Evolutionary conservation across 1,140 invertebrate species (phyloP).

Genomic region (Lethocerus indicus): DNA sequence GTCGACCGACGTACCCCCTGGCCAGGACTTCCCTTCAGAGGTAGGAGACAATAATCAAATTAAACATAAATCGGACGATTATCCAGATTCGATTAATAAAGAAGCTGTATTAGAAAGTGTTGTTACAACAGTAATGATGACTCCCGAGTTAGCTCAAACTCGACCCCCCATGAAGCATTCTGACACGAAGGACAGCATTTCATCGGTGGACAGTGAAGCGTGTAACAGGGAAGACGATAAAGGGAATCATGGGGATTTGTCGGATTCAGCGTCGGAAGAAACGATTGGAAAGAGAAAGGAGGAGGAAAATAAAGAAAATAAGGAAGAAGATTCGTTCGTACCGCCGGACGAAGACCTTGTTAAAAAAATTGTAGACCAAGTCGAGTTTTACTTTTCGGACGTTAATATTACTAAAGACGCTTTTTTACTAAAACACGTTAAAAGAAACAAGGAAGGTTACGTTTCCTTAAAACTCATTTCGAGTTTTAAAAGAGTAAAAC

Average conservation of each 20-base stretch:
- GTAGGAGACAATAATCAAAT: too few relatives aligned
- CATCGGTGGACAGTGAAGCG: slow-evolving; percentile 42
- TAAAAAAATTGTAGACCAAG: slow-evolving; percentile 60
- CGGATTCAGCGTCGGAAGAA: slow-evolving; percentile 28
- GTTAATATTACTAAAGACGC: slow-evolving; percentile 88
- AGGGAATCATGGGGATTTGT: slow-evolving; percentile 38
- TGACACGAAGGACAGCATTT: slow-evolving; percentile 40
- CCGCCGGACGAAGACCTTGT: slow-evolving; percentile 51
- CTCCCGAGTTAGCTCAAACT: slow-evolving; percentile 16
- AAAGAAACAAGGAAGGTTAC: slow-evolving; percentile 85
- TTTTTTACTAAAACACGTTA: slow-evolving; percentile 85
- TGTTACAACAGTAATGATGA: too few relatives aligned
- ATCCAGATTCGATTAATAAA: too few relatives aligned
- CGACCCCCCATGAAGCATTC: slow-evolving; percentile 33
- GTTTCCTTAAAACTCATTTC: slow-evolving; percentile 87
- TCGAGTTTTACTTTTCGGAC: slow-evolving; percentile 90
- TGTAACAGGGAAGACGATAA: slow-evolving; percentile 32
- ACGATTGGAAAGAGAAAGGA: slow-evolving; percentile 3
- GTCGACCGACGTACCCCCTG: too few relatives aligned
- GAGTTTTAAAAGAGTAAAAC: slow-evolving; percentile 82
- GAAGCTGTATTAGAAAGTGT: too few relatives aligned
- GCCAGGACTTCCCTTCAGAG: too few relatives aligned
- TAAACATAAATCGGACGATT: too few relatives aligned
- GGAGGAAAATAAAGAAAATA: slow-evolving; percentile 10
- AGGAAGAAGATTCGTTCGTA: slow-evolving; percentile 21